Base-by-base conservation (phyloP, 1,140 invertebrate genomes). In the Radopholus similis region DNA sequence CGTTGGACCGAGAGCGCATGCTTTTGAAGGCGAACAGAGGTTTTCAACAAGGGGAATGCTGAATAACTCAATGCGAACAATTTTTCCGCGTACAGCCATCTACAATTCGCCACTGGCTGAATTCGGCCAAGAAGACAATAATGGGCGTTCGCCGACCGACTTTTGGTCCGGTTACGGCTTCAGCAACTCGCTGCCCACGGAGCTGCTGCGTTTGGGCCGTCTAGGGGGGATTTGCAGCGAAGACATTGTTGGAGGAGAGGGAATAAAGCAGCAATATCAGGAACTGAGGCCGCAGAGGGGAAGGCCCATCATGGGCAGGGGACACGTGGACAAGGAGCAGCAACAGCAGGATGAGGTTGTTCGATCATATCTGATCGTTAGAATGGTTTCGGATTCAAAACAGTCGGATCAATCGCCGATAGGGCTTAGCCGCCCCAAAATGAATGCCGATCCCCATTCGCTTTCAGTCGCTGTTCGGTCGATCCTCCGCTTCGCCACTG, bases 81-180 rank as follows among this genome's bases (percentile, higher is more conserved):
- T 40, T 59, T 47, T 23, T 62, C 4, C 32, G 18, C 44, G 38
- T 47, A 38, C 21, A 62, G 59, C 59, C 11, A 34, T 62, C 47
- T 51, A 51, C 28, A 58, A 49, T 23, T 58, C 18, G 37, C 18
- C 56, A 11, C 15, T 51, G 47, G 30, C 9, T 26, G 21, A 8
- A 4, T 51, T 51, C n/a, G 47, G 47, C 23, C 15, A 15, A 21
- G 23, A 59, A 64, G 40, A 63, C 54, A 63, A n/a, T 60, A 60
- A 75, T 62, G 60, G 53, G 37, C 38, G 70, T 28, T 63, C 71
- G 35, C 73, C 78, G n/a, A 77, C 77, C 9, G 73, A 76, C 66
- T 64, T 68, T 23, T 82, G 78, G 80, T 69, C 77, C 15, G 71
- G 73, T 21, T 74, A 75, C 59, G 77, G 78, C 3, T 81, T 81